Conservation (phyloP, 1,140 invertebrate genomes). For the Geopemphigus sp. region DNA sequence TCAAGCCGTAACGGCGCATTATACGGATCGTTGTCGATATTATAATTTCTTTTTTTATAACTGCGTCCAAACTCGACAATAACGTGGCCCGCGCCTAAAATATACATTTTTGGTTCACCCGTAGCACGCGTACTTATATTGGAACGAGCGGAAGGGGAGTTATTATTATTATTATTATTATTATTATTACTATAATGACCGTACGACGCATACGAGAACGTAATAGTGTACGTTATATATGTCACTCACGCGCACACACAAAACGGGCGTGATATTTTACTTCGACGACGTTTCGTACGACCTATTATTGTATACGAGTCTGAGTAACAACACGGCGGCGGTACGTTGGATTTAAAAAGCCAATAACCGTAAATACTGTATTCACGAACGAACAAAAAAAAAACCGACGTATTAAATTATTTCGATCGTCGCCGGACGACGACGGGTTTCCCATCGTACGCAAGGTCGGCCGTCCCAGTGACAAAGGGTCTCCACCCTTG, state of each 20-base stretch:
- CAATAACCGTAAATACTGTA: constrained; percentile 27
- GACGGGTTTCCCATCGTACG: too few relatives aligned
- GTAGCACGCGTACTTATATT: too few relatives aligned
- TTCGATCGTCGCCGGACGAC: too few relatives aligned
- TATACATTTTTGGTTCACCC: neutral
- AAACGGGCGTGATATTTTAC: too few relatives aligned
- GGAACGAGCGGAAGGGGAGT: too few relatives aligned
- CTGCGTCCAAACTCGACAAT: neutral
- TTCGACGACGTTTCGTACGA: neutral
- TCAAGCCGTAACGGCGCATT: neutral
- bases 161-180: neutral
- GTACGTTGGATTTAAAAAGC: neutral
- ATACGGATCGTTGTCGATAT: constrained; percentile 18
- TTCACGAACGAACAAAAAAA: too few relatives aligned
- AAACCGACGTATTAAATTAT: neutral
- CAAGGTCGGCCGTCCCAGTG: too few relatives aligned
- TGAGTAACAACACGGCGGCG: neutral
- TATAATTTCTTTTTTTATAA: neutral
- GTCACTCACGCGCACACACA: too few relatives aligned
- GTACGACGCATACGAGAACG: too few relatives aligned
- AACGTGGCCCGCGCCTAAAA: too few relatives aligned
- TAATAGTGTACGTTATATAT: neutral
- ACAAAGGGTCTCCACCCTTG: too few relatives aligned
- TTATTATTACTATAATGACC: too few relatives aligned
- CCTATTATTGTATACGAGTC: neutral